Base-by-base conservation (phyloP, 2,888 invertebrate species). In the Brenthis ino region DNA sequence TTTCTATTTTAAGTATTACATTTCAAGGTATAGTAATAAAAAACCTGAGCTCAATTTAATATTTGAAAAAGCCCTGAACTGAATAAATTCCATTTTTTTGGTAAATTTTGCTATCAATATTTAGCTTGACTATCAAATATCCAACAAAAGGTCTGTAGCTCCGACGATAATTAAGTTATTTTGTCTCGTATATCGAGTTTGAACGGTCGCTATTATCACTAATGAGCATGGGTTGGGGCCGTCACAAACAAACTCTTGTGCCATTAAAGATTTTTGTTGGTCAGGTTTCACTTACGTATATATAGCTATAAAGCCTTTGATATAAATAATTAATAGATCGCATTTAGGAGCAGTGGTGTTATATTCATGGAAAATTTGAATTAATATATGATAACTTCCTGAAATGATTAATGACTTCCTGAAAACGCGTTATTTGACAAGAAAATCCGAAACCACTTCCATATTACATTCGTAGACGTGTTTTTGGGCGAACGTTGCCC, bases 111-210 rank as follows among this genome's bases (percentile, higher is more conserved):
- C 77, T 76, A 77, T 66, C 48, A 33, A 55, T 50, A 3, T n/a
- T 50, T 60, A 28, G 60, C 28, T 16, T 20, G 51, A 63, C 77
- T 82, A 83, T 82, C 77, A 83, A 84, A 82, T 81, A 80, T 80
- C 76, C 76, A 79, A 84, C 84, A 84, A 85, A 84, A 85, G 81
- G 78, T 77, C 77, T 80, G 69, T 69, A 79, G 79, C 78, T 78
- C 69, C 76, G 76, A 79, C 82, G 85, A 85, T 86, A 87, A 89
- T 87, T 87, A 85, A 87, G 84, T 82, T 81, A 80, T 82, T 85
- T 80, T 81, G 83, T 84, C 85, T 85, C 84, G 80, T 82, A 85
- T 86, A 87, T 86, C 85, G 81, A 75, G 71, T 80, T 79, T 79
- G 75, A 78, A 78, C 79, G 80, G 79, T 80, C 84, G 80, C 82